Evolutionary conservation across 2,888 invertebrate species (phyloP), one percentile per base, ranked within the genome.

Genomic region (Limnephilus rhombicus): DNA sequence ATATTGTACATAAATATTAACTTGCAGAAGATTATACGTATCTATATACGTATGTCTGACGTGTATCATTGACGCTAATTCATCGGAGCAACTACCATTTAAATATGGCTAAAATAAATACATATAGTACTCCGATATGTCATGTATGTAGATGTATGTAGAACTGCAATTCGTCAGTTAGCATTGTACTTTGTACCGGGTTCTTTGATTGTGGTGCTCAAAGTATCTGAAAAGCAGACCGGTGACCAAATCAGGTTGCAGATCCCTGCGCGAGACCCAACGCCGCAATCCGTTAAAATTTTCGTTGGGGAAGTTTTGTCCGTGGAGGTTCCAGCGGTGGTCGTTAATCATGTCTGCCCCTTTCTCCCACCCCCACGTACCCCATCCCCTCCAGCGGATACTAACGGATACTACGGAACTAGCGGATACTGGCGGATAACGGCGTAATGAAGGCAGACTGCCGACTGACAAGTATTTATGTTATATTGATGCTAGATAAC

Each of bases 211-310:
- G 18, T 53, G 53, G 3, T 4, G 13, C 18, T 53, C 18, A 4
- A 13, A 53, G 53, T 4, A 49, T 49, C 9, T 49, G 49, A 49
- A 15, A 53, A 18, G 53, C 53, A 53, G 15, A 15, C 68, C 24
- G 24, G 15, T 68, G 68, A 68, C 24, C 9, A 68, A 68, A 68
- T 24, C n/a, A 9, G 68, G 68, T 68, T 68, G 68, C 7, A 68
- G 68, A n/a, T 9, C 68, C 68, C 68, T 68, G 4, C 31, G 87
- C 34, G 91, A 91, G 93, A 90, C 92, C 93, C 93, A 92, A 91
- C 93, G 90, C 93, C 93, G 93, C 93, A 93, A 93, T 93, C 93
- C 93, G 93, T 93, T 93, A 93, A 93, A 93, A 93, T 92, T 93
- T 93, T 92, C 93, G 92, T 90, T 81, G 88, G 92, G 92, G 92